Evolutionary conservation across 2,888 invertebrate species (phyloP).

Genomic region (Platerodrilus igneus): DNA sequence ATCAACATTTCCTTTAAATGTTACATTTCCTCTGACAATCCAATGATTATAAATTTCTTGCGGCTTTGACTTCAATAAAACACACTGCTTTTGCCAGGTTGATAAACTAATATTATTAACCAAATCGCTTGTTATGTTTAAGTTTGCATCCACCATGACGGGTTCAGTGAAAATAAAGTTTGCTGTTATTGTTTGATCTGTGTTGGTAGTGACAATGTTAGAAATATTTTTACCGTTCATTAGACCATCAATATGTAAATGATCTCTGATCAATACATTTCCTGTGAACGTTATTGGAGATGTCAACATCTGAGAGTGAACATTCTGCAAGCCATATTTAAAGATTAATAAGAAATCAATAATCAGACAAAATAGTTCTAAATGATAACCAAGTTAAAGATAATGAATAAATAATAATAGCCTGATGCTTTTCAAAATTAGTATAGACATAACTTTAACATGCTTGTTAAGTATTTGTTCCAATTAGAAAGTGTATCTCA

Average conservation of each 20-base stretch:
- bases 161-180: constrained; percentile 39
- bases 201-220: constrained; percentile 44
- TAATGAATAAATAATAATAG: too few species aligned
- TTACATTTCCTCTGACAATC: constrained; percentile 44
- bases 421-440: too few species aligned
- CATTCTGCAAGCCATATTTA: too few species aligned
- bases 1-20: constrained; percentile 40
- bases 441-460: too few species aligned
- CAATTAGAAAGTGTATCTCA: too few species aligned
- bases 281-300: constrained; percentile 46
- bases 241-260: constrained; percentile 35
- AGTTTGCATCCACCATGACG: constrained; percentile 30
- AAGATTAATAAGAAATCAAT: too few species aligned
- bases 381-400: too few species aligned
- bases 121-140: constrained; percentile 32
- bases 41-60: constrained; percentile 51
- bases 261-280: constrained; percentile 38
- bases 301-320: too few species aligned
- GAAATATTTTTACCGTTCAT: constrained; percentile 45
- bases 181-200: constrained; percentile 40
- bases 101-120: constrained; percentile 46
- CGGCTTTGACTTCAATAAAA: constrained; percentile 38
- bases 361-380: too few species aligned
- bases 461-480: too few species aligned
- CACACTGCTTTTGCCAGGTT: constrained; percentile 45